phyloP scores from a whole-genome alignment of 2,888 invertebrate species.

The Microplitis deprimator region DNA sequence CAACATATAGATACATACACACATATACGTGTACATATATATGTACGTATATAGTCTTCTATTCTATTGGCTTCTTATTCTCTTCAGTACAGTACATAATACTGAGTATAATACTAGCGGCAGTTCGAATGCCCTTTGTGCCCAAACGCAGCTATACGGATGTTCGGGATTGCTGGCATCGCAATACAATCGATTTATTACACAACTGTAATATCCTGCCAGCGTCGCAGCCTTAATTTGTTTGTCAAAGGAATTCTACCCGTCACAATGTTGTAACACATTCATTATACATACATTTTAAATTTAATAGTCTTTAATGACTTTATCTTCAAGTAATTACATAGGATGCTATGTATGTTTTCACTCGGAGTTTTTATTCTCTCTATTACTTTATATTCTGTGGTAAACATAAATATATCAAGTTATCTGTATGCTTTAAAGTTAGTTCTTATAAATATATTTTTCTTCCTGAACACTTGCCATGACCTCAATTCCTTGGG shows the following conservation, averaged over 20 bases:
- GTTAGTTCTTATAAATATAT: background rate
- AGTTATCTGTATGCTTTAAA: slow-evolving; percentile 1
- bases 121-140: slow-evolving; percentile 23
- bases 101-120: background rate
- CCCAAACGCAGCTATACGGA: slow-evolving; percentile 7
- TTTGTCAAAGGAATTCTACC: slow-evolving; percentile 24
- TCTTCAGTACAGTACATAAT: background rate
- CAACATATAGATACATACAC: slow-evolving; percentile 11
- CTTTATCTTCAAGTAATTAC: background rate
- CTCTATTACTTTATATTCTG: background rate
- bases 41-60: slow-evolving; percentile 11
- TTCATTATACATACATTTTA: background rate
- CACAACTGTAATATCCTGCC: slow-evolving; percentile 21
- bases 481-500: slow-evolving; percentile 22
- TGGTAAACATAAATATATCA: slow-evolving; percentile 2
- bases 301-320: background rate
- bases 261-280: background rate
- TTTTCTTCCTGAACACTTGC: slow-evolving; percentile 29
- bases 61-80: slow-evolving; percentile 15
- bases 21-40: background rate
- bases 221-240: slow-evolving; percentile 8
- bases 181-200: slow-evolving; percentile 31
- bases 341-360: background rate
- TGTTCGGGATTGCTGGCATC: slow-evolving; percentile 28
- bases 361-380: background rate